phyloP scores from a whole-genome alignment of 2,888 invertebrate species.

The Amorpha juglandis region DNA sequence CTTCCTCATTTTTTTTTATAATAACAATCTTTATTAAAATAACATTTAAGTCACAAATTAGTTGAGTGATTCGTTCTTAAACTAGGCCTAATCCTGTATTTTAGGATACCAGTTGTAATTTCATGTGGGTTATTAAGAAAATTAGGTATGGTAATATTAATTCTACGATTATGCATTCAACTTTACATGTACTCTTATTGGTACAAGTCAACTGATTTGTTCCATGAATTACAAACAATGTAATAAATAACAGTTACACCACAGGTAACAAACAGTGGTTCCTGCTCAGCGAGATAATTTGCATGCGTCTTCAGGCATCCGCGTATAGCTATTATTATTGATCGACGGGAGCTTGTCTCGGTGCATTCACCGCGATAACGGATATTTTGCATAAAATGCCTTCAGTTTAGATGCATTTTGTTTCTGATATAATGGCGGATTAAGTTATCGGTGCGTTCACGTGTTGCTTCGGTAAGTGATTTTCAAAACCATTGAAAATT shows the following conservation, averaged over 20 bases:
- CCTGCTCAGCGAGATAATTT: constrained; percentile 40
- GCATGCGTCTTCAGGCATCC: constrained; percentile 48
- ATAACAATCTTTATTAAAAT: too few relatives aligned
- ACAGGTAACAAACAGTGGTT: constrained; percentile 52
- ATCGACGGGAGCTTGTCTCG: constrained; percentile 46
- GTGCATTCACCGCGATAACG: constrained; percentile 41
- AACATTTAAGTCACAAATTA: too few relatives aligned
- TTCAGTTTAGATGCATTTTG: constrained; percentile 22
- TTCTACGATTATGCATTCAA: too few relatives aligned
- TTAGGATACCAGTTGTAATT: too few relatives aligned
- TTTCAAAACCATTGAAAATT: background rate
- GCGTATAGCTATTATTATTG: constrained; percentile 56
- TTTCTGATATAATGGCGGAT: background rate
- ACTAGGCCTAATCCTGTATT: too few relatives aligned
- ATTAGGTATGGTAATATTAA: too few relatives aligned
- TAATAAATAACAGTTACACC: constrained; percentile 56
- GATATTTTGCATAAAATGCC: constrained; percentile 38
- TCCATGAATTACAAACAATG: constrained; percentile 41
- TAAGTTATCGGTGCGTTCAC: background rate
- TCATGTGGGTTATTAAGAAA: too few relatives aligned
- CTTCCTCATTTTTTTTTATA: too few relatives aligned
- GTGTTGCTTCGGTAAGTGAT: background rate
- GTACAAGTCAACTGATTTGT: constrained; percentile 20
- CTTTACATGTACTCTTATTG: too few relatives aligned
- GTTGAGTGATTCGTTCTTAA: too few relatives aligned